A percentile compares a stretch with the other conserved stretches of the same genome.
These are phyloP conservation scores for Rhyzopertha dominica DNA, from an alignment of 1,140 invertebrate species.

Conservation along the genomic window DNA sequence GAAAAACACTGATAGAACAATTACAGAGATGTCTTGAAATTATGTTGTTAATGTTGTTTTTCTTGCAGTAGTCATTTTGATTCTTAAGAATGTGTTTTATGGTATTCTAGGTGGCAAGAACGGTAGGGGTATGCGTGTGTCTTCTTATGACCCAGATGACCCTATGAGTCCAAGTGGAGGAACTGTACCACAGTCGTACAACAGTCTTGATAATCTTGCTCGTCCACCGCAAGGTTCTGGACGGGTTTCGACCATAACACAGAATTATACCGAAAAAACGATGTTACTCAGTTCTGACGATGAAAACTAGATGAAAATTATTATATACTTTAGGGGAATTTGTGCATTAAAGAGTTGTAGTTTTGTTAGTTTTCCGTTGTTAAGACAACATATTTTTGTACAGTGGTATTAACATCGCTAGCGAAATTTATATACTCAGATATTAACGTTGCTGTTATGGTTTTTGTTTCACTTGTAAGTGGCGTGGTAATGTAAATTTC, in stretches of 20 bases:
- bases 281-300: slow-evolving; percentile 94
- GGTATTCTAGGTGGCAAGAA: slow-evolving; percentile 53
- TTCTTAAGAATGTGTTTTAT: too few species aligned
- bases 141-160: slow-evolving; percentile 64
- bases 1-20: too few species aligned
- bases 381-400: slow-evolving; percentile 17
- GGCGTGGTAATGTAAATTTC: too few species aligned
- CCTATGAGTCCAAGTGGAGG: slow-evolving; percentile 45
- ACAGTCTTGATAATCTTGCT: slow-evolving; percentile 43
- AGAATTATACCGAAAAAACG: slow-evolving; percentile 92
- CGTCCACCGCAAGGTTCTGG: slow-evolving; percentile 53
- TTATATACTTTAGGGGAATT: slow-evolving; percentile 12
- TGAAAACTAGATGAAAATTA: slow-evolving; percentile 70
- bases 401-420: too few species aligned
- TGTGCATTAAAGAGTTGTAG: too few species aligned
- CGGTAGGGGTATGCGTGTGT: slow-evolving; percentile 59
- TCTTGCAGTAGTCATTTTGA: too few species aligned
- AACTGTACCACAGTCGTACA: slow-evolving; percentile 36
- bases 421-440: too few species aligned
- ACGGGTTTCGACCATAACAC: slow-evolving; percentile 69
- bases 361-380: slow-evolving; percentile 5
- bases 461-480: too few species aligned
- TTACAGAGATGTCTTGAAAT: too few species aligned
- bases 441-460: too few species aligned
- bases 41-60: too few species aligned